Conservation (phyloP, 1,140 invertebrate species). For the Drosophila ironensis region DNA sequence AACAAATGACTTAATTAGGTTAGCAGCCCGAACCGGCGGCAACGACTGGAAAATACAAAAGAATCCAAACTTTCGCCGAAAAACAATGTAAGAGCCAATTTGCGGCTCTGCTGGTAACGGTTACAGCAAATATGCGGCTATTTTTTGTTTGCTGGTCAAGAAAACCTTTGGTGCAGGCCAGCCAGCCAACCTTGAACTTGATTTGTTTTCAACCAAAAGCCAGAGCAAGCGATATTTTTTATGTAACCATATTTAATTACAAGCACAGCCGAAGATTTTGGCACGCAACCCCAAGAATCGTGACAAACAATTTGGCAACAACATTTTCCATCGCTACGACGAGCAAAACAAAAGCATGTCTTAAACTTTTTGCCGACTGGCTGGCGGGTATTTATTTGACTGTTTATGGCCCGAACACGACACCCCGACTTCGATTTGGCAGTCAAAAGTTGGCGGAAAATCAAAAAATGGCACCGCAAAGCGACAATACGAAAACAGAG, state of each 20-base stretch:
- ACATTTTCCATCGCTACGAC: slow-evolving; percentile 6
- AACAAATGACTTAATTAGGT: slow-evolving; percentile 38
- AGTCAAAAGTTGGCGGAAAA: slow-evolving; percentile 41
- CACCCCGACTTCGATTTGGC: slow-evolving; percentile 42
- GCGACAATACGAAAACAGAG: slow-evolving; percentile 12
- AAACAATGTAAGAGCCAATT: slow-evolving; percentile 25
- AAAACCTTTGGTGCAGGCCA: slow-evolving; percentile 6
- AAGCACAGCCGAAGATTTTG: slow-evolving; percentile 39
- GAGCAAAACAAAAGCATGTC: slow-evolving; percentile 10
- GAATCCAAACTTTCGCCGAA: slow-evolving; percentile 18
- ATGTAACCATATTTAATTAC: slow-evolving; percentile 45
- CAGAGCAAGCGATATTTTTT: neutral
- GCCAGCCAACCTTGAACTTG: slow-evolving; percentile 60
- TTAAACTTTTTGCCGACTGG: slow-evolving; percentile 9
- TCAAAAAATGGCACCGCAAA: slow-evolving; percentile 42
- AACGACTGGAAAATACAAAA: too few species aligned
- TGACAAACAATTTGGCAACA: slow-evolving; percentile 63
- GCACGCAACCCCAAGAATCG: slow-evolving; percentile 58
- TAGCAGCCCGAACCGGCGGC: slow-evolving; percentile 22
- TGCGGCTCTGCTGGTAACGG: slow-evolving; percentile 21
- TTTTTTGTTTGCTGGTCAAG: neutral
- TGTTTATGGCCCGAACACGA: slow-evolving; percentile 51
- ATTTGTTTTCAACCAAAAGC: too few species aligned
- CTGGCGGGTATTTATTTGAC: slow-evolving; percentile 5
- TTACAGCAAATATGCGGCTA: slow-evolving; percentile 6